Percentiles rank a stretch among this genome's conserved stretches.
phyloP scores from a whole-genome alignment of 2,797 vertebrate species.

The Cyprinella venusta region DNA sequence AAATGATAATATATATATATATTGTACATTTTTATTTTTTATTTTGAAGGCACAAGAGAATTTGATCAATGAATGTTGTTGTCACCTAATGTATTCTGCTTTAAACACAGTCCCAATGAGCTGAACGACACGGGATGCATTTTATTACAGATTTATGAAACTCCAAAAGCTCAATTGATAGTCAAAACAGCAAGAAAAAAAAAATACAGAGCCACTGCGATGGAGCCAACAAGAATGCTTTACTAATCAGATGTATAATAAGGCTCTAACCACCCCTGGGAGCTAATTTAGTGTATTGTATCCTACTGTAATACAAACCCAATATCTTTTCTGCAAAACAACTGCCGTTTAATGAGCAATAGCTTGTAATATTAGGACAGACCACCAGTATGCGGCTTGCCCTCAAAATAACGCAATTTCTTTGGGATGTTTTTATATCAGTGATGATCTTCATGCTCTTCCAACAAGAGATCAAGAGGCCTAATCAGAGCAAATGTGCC shows the following conservation, averaged over 20 bases:
- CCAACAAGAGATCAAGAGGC: constrained; percentile 34
- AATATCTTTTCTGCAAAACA: constrained; percentile 42
- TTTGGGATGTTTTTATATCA: neutral
- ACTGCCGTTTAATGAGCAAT: constrained; percentile 39
- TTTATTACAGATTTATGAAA: constrained; percentile 8
- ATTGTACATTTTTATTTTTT: neutral
- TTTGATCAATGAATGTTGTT: constrained; percentile 2
- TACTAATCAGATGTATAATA: constrained; percentile 16
- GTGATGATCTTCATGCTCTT: neutral
- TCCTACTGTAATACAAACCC: constrained; percentile 44
- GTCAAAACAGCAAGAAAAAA: constrained; percentile 7
- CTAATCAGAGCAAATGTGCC: constrained; percentile 25
- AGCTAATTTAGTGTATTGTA: constrained; percentile 45
- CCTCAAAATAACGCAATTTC: constrained; percentile 6
- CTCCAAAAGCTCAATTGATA: neutral
- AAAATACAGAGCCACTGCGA: constrained; percentile 3
- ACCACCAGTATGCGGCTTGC: neutral
- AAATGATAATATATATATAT: neutral
- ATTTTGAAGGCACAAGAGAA: neutral
- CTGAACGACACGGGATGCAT: neutral
- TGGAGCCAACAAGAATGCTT: constrained; percentile 18
- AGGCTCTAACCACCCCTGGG: constrained; percentile 22
- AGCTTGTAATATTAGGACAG: constrained; percentile 30
- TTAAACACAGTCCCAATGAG: constrained; percentile 5
- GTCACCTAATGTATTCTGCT: neutral